Base-by-base conservation (phyloP, 2,888 invertebrate species). In the Drosophila picticornis region DNA sequence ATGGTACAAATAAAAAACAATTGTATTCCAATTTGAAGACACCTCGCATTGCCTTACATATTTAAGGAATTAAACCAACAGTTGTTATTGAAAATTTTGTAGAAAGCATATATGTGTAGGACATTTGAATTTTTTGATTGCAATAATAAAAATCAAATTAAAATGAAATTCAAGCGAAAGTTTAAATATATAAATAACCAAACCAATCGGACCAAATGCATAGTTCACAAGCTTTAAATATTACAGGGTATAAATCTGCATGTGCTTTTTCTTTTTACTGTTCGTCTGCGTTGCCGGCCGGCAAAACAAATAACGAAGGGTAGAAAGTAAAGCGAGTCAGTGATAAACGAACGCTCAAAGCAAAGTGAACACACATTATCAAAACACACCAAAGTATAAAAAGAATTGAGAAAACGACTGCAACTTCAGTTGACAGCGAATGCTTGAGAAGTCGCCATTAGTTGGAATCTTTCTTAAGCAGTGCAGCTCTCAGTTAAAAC, bases 361-460 rank as follows among this genome's bases (percentile, higher is more conserved):
- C 88, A 74, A 66, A 56, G 34, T 40, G 31, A 50, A 62, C 31
- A 19, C 34, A 36, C 55, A 31, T 46, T 56, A 76, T 57, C 70
- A 59, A 38, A 27, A 31, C 52, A 31, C 9, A 38, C 7, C 36
- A 5, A 11, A 16, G 65, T 89, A 89, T 89, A 85, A 71, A 89
- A 82, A n/a, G 66, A 25, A 72, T 53, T 57, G 56, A 13, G 57
- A 34, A 31, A 50, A 36, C 66, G 22, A 29, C 36, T 51, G 56
- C 80, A 73, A 79, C 63, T 65, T 84, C 72, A 87, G 84, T 89
- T 68, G 46, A 56, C 53, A 55, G 68, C 65, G 76, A 67, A 40
- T 69, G 53, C 62, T 63, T 60, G 40, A 46, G 19, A 57, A 80
- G 71, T 75, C 51, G 62, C 53, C 67, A 80, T 38, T 58, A 31